Percentiles rank a stretch among this genome's conserved stretches.
phyloP scores from a whole-genome alignment of 2,113 vertebrate genomes.

The Axis porcinus region DNA sequence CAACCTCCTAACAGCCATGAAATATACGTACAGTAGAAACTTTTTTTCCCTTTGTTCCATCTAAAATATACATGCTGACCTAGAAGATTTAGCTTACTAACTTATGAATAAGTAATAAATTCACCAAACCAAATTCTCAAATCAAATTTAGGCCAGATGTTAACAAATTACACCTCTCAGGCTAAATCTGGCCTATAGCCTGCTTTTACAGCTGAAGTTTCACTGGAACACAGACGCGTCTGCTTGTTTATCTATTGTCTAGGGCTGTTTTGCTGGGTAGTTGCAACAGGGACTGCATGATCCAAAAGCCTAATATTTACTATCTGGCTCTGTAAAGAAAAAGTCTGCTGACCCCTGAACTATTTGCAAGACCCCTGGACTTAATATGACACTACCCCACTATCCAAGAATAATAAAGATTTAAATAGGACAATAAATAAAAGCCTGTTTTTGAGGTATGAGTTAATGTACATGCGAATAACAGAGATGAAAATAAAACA shows the following conservation, averaged over 20 bases:
- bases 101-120: constrained; percentile 32
- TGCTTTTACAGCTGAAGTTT: not conserved
- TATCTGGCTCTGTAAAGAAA: not conserved
- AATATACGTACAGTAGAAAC: not conserved
- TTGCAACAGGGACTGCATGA: not conserved
- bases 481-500: not conserved
- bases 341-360: not conserved
- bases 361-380: not conserved
- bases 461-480: not conserved
- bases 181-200: not conserved
- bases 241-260: not conserved
- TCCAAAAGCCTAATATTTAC: not conserved
- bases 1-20: not conserved
- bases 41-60: not conserved
- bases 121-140: constrained; percentile 1
- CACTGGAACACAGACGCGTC: not conserved
- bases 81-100: constrained; percentile 32
- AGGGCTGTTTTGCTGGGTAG: not conserved
- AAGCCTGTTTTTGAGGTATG: not conserved
- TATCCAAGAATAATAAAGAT: not conserved
- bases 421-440: not conserved
- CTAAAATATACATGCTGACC: constrained; percentile 3
- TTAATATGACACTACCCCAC: not conserved
- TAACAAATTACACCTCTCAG: not conserved
- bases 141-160: not conserved